Percentiles rank a stretch among this genome's conserved stretches.
Evolutionary conservation across 2,888 invertebrate genomes (phyloP).

Genomic region (Hedya salicella): DNA sequence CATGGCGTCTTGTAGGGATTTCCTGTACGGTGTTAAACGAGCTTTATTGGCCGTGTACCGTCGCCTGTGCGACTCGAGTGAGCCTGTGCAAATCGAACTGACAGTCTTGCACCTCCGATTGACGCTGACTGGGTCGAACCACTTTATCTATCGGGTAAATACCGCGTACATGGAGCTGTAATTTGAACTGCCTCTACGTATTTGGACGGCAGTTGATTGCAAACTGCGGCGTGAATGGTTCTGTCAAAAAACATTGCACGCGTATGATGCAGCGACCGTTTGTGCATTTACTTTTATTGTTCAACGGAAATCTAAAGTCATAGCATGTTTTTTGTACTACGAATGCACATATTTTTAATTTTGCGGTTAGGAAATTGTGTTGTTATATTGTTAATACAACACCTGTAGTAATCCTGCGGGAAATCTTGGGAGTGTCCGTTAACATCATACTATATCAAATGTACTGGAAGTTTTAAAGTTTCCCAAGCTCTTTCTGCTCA

Average conservation of each 20-base stretch:
- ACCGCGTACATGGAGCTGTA: conserved; percentile 31
- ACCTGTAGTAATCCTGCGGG: neutral
- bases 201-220: conserved; percentile 31
- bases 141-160: conserved; percentile 42
- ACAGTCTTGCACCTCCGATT: conserved; percentile 71
- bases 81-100: conserved; percentile 76
- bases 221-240: conserved; percentile 12
- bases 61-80: conserved; percentile 55
- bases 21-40: conserved; percentile 66
- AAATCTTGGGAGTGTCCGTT: neutral
- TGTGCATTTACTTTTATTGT: neutral
- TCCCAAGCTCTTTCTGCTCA: neutral
- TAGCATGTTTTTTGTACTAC: neutral
- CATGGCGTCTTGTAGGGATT: conserved; percentile 61
- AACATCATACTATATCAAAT: neutral
- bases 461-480: neutral
- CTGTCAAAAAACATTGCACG: conserved; percentile 14
- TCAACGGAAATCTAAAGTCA: neutral
- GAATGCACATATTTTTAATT: neutral
- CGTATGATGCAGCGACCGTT: neutral
- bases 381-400: neutral
- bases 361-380: neutral
- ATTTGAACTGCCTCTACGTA: conserved; percentile 34
- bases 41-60: conserved; percentile 74
- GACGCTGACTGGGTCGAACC: conserved; percentile 54